Conservation (phyloP, 2,888 invertebrate genomes). For the Yponomeuta plumbellus region DNA sequence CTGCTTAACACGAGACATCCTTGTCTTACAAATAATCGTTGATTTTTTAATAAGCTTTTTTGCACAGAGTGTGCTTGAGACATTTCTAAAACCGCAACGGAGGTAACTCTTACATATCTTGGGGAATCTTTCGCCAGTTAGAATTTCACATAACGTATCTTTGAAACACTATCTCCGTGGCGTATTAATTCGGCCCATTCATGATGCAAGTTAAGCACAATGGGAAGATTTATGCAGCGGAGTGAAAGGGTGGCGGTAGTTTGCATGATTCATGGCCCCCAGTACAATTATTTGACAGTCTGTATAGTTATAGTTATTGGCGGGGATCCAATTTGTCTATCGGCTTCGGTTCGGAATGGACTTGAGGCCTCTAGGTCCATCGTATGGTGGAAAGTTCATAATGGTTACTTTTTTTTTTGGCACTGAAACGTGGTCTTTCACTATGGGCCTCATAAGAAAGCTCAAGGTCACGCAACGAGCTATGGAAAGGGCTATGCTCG, state of each 20-base stretch:
- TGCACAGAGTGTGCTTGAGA: too few relatives aligned
- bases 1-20: too few relatives aligned
- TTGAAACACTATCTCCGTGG: not conserved
- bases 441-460: too few relatives aligned
- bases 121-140: not conserved
- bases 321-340: not conserved
- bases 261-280: not conserved
- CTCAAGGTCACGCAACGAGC: too few relatives aligned
- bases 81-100: too few relatives aligned
- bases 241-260: not conserved
- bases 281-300: not conserved
- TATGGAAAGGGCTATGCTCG: too few relatives aligned
- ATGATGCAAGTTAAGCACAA: conserved; percentile 3
- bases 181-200: not conserved
- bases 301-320: conserved; percentile 1
- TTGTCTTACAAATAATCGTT: too few relatives aligned
- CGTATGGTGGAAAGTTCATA: too few relatives aligned
- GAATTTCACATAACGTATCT: not conserved
- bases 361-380: not conserved
- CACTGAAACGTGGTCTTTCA: too few relatives aligned
- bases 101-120: too few relatives aligned
- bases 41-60: too few relatives aligned
- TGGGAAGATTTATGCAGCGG: not conserved
- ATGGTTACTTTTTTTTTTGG: too few relatives aligned
- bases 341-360: not conserved